Conservation (phyloP, 2,113 vertebrate species). For the Pangasianodon gigas region DNA sequence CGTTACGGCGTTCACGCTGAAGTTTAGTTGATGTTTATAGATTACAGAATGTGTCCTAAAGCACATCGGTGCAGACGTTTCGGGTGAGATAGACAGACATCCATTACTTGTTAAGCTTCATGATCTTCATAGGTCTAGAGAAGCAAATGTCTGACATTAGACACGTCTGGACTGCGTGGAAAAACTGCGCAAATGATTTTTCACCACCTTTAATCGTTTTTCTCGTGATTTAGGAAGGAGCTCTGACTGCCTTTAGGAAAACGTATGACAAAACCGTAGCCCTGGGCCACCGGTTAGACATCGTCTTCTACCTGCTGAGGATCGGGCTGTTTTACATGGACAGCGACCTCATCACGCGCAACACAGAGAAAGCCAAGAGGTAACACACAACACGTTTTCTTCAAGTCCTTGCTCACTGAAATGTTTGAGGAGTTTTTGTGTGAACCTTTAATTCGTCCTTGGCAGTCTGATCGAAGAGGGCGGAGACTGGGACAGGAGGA, state of each 20-base stretch:
- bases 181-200: not conserved
- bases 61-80: too few species aligned
- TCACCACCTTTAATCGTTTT: not conserved
- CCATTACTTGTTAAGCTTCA: too few species aligned
- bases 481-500: constrained; percentile 97
- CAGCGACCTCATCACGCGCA: constrained; percentile 95
- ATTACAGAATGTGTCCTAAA: too few species aligned
- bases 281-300: constrained; percentile 92
- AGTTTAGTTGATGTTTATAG: not conserved
- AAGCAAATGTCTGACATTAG: too few species aligned
- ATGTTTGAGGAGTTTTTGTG: not conserved
- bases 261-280: constrained; percentile 98
- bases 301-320: constrained; percentile 95
- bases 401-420: not conserved
- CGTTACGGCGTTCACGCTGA: too few species aligned
- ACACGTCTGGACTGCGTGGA: too few species aligned
- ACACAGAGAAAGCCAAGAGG: constrained; percentile 98
- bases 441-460: not conserved
- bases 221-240: constrained; percentile 83
- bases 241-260: constrained; percentile 92
- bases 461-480: constrained; percentile 95
- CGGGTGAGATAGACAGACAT: not conserved
- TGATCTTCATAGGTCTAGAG: too few species aligned
- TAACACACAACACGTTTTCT: constrained; percentile 54
- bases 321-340: constrained; percentile 99